A percentile compares a stretch with the other conserved stretches of the same genome.
Conservation (phyloP, 2,888 invertebrate species). For the Ormyrus nitidulus region DNA sequence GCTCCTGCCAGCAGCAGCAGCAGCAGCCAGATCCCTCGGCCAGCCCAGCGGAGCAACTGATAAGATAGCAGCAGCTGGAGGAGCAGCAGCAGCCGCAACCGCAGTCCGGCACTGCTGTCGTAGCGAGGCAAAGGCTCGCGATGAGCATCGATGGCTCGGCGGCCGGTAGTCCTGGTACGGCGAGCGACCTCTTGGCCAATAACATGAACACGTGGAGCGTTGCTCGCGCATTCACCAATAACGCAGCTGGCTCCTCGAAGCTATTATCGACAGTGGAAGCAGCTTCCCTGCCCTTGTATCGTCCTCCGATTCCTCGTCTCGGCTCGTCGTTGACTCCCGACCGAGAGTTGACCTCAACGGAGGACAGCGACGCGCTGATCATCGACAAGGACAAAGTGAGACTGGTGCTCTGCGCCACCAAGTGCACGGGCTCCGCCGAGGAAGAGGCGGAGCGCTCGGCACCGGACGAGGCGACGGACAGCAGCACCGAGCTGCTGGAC, state of each 20-base stretch:
- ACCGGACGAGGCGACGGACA: not conserved
- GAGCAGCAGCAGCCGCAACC: too few relatives aligned
- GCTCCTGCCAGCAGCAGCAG: not conserved
- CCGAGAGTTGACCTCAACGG: not conserved
- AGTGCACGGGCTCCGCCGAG: not conserved
- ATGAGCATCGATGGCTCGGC: constrained; percentile 54
- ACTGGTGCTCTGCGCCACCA: constrained; percentile 33
- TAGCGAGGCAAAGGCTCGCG: constrained; percentile 18
- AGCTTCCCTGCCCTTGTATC: constrained; percentile 24
- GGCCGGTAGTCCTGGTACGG: constrained; percentile 69
- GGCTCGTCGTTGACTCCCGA: constrained; percentile 4
- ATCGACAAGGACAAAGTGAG: constrained; percentile 26
- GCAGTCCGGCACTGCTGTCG: not conserved
- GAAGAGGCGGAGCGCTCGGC: not conserved
- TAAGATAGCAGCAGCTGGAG: too few relatives aligned
- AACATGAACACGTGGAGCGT: constrained; percentile 71
- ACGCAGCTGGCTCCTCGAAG: constrained; percentile 24
- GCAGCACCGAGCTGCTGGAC: constrained; percentile 30
- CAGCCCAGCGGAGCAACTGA: not conserved
- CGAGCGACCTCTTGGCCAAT: constrained; percentile 69
- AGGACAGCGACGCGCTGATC: not conserved
- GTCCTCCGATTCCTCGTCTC: constrained; percentile 23
- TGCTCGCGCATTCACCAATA: constrained; percentile 61
- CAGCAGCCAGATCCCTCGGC: not conserved
- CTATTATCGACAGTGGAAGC: constrained; percentile 29